Evolutionary conservation across 2,113 vertebrate genomes (phyloP), one percentile per base, ranked within the genome.

Genomic region (Anguilla rostrata): DNA sequence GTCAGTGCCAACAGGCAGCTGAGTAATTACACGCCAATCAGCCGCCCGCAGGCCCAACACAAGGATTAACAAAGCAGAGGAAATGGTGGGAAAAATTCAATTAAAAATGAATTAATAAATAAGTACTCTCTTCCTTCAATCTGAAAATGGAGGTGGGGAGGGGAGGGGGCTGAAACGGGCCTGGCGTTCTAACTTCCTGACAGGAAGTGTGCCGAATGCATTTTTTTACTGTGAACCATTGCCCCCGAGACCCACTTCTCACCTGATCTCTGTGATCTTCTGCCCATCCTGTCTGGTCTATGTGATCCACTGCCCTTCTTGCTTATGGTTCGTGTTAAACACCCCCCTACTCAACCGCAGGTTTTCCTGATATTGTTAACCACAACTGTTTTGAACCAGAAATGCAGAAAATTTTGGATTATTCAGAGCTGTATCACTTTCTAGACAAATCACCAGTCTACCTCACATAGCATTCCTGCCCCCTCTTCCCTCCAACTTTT

Each of bases 1-100:
- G 81, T 85, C 84, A 81, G 82, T 84, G 90, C 91, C 88, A 91
- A 88, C 89, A 93, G 92, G 85, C 80, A 89, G 84, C 12, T 53
- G 29, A 79, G 93, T 94, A 94, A 94, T 94, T 94, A 94, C 92
- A 94, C 88, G 93, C 94, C 94, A 94, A 94, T 94, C 94, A 93
- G 91, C 89, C 89, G 89, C 89, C 93, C 89, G 87, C 78, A 89
- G 93, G 91, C 43, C 92, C 90, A 90, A 90, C 83, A 89, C 85
- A 87, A 89, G 88, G 94, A 95, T 95, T 95, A 94, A 94, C 92
- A 90, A 89, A 92, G 90, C 87, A 11, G 86, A 92, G 71, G 90
- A 93, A 94, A 93, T 89, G 89, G 90, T 90, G 89, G 89, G 88
- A 91, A 91, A 93, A 93, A 94, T 94, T 94, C 93, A 93, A 94